Base-by-base conservation (phyloP, 2,113 vertebrate genomes). In the Rhinogobius similis region DNA sequence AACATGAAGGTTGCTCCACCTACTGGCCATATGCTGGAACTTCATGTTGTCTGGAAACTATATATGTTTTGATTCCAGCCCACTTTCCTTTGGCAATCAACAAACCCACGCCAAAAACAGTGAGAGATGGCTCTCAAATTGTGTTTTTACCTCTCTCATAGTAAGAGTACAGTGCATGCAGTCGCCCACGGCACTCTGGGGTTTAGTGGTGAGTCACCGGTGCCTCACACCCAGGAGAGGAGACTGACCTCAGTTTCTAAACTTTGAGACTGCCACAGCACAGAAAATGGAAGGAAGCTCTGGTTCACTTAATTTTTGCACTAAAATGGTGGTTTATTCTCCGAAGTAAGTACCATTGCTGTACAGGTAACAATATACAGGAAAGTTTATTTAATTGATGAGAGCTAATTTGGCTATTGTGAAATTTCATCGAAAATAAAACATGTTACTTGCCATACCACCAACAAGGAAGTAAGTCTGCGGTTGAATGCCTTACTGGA, bases 1-100 rank as follows among this genome's bases (percentile, higher is more conserved):
- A 62, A 38, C 13, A 62, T 67, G 71, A 32, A 16, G 1, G 5
- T 70, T 83, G 81, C 70, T 66, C 43, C 90, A 73, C 59, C 85
- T 84, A 53, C 72, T 89, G 90, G 84, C 23, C 18, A 0, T 11
- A 1, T 32, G 36, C 43, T 65, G 68, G 55, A 73, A 90, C 73
- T 77, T 44, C 67, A 77, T 11, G 29, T 38, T n/a, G 2, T 36
- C 10, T 21, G 16, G 71, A n/a, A 61, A n/a, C 58, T 18, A 14
- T 13, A 29, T 10, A 7, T 20, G 18, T 50, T 21, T 50, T n/a
- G 7, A 20, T 36, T 59, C 9, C 27, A 32, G 56, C 56, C 20
- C 58, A 61, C 10, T 36, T 61, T 32, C 29, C 29, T 3, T 36
- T 61, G 10, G 10, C 9, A n/a, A 61, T n/a, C 2, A 38, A 71